Conservation (phyloP, 2,888 invertebrate species). For the Tholera decimalis region DNA sequence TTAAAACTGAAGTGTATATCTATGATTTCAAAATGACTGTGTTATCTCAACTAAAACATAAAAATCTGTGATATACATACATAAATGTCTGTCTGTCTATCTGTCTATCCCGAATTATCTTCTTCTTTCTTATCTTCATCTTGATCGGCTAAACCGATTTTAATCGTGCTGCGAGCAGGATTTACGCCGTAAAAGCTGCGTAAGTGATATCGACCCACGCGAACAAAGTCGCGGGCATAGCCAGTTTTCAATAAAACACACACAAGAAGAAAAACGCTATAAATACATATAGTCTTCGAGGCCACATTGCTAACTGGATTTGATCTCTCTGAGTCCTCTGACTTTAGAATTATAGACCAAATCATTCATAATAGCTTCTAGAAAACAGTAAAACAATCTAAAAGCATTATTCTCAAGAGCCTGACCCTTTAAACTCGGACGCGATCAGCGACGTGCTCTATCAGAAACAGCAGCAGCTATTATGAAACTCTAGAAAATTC, state of each 20-base stretch:
- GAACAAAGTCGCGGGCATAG: no score
- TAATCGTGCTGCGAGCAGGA: no score
- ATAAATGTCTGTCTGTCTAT: no score
- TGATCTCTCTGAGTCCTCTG: background rate
- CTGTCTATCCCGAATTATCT: no score
- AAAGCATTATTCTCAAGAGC: slow-evolving; percentile 31
- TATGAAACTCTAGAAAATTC: slow-evolving; percentile 27
- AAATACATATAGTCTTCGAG: background rate
- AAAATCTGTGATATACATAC: no score
- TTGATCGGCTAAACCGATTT: no score
- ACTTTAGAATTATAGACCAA: background rate
- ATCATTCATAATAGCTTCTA: background rate
- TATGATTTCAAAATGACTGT: no score
- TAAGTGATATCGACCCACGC: no score
- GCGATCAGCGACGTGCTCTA: slow-evolving; percentile 55
- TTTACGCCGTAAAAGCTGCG: no score
- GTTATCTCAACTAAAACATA: no score
- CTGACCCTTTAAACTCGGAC: slow-evolving; percentile 27
- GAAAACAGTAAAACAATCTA: slow-evolving; percentile 12
- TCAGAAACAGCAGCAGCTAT: slow-evolving; percentile 44
- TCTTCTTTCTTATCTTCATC: no score
- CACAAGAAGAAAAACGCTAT: background rate
- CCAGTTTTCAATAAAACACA: slow-evolving; percentile 9
- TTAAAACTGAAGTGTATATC: no score
- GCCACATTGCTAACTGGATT: background rate